Base-by-base conservation (phyloP, 2,113 vertebrate genomes). In the Pollimyrus isidori region DNA sequence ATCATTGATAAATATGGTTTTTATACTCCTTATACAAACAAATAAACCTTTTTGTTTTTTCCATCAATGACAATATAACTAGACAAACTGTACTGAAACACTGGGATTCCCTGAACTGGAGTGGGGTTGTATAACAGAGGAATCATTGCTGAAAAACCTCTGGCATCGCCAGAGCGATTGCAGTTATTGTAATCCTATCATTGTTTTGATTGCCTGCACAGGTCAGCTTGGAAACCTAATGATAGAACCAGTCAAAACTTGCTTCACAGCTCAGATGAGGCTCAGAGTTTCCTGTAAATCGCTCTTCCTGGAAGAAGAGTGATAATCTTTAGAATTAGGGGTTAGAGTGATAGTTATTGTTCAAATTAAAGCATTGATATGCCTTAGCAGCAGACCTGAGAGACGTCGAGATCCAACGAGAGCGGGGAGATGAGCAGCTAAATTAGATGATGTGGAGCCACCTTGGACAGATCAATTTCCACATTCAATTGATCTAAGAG, bases 361-460 rank as follows among this genome's bases (percentile, higher is more conserved):
- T 76, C 30, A 76, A 76, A 76, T 76, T 76, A 76, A 76, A 80
- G 73, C 73, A 80, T n/a, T 80, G 35, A 80, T 80, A 80, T 42
- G 73, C 73, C 73, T 80, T 80, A 42, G 73, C 73, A 42, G 73
- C 73, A 42, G 73, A 80, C 73, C 73, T 19, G 15, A 39, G 35
- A 42, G 30, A 80, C 15, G 73, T 6, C 3, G 73, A 19, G 35
- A 39, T 80, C 15, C 73, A 42, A 17, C 3, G 26, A 80, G 73
- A 80, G 73, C 17, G 13, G 73, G 35, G 35, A 80, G 73, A 80
- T 42, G 73, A 80, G 30, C 30, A 39, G n/a, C 35, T 80, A 39
- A 39, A 80, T 80, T 39, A 80, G 35, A 42, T 80, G 35, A 80
- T 42, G 73, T 42, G 73, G 73, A 19, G 5, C 73, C 35, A 80